phyloP scores from a whole-genome alignment of 2,888 invertebrate species.

The Drosophila lacicola region DNA sequence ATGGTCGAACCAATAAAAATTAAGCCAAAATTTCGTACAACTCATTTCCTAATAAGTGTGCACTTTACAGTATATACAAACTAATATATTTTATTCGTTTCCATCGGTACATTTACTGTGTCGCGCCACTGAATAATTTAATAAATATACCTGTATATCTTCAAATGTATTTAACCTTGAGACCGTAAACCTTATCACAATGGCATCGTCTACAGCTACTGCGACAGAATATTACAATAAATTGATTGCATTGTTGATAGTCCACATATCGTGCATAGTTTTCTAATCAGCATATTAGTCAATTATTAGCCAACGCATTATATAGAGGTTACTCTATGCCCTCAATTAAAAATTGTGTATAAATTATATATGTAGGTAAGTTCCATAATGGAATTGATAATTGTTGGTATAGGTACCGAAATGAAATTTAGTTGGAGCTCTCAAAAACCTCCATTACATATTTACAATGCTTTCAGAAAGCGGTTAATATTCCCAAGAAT shows the following conservation, averaged over 20 bases:
- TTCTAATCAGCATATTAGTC: constrained; percentile 9
- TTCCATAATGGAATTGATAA: no score
- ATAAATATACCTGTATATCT: neutral
- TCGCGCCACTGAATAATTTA: neutral
- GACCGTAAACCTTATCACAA: constrained; percentile 1
- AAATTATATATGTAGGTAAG: neutral
- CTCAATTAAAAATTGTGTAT: neutral
- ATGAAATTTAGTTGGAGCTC: no score
- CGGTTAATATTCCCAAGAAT: no score
- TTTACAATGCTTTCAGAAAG: no score
- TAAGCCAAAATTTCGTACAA: constrained; percentile 47
- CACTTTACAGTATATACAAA: neutral
- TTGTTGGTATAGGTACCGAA: no score
- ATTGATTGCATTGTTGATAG: neutral
- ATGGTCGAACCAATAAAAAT: constrained; percentile 62
- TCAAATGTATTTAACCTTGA: neutral
- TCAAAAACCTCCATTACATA: no score
- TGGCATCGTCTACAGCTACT: constrained; percentile 9
- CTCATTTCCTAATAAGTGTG: constrained; percentile 70
- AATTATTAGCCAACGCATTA: constrained; percentile 1
- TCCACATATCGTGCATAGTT: neutral
- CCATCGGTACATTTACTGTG: no score
- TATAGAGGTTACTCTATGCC: neutral
- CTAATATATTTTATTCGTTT: constrained; percentile 2
- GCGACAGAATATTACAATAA: neutral